Evolutionary conservation across 2,888 invertebrate genomes (phyloP).

Genomic region (Macaria notata): DNA sequence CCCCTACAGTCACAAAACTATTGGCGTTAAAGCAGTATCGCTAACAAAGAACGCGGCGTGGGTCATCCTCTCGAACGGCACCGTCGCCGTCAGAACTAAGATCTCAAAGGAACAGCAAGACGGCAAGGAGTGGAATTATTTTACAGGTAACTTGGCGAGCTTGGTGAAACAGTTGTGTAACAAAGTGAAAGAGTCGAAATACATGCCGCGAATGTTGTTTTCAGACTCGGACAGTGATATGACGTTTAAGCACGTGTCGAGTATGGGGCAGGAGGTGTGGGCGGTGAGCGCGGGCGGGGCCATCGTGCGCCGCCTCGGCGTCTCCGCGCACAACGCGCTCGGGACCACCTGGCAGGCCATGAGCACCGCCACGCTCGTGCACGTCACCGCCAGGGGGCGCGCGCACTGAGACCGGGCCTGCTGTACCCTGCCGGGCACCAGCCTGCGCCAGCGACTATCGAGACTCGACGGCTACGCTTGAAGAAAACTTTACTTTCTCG

Average conservation of each 20-base stretch:
- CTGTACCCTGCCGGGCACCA: slow-evolving; percentile 7
- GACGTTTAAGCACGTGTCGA: slow-evolving; percentile 87
- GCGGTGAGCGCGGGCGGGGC: slow-evolving; percentile 87
- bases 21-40: slow-evolving; percentile 87
- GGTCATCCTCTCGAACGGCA: slow-evolving; percentile 89
- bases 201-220: slow-evolving; percentile 28
- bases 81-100: slow-evolving; percentile 89
- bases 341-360: slow-evolving; percentile 91
- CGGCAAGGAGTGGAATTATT: slow-evolving; percentile 92
- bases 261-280: slow-evolving; percentile 88
- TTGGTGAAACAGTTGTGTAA: slow-evolving; percentile 56
- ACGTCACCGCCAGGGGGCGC: slow-evolving; percentile 62
- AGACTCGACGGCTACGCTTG: too few relatives aligned
- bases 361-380: slow-evolving; percentile 73
- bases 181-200: slow-evolving; percentile 17
- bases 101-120: slow-evolving; percentile 89
- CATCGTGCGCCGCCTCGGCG: slow-evolving; percentile 87
- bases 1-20: slow-evolving; percentile 56
- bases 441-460: too few relatives aligned
- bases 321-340: slow-evolving; percentile 86
- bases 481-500: too few relatives aligned
- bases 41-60: slow-evolving; percentile 89
- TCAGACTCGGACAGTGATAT: slow-evolving; percentile 60
- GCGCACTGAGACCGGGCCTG: slow-evolving; percentile 10
- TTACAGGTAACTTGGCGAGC: slow-evolving; percentile 53